Evolutionary conservation across 2,888 invertebrate species (phyloP), one percentile per base, ranked within the genome.

Genomic region (Osmoderma eremita): DNA sequence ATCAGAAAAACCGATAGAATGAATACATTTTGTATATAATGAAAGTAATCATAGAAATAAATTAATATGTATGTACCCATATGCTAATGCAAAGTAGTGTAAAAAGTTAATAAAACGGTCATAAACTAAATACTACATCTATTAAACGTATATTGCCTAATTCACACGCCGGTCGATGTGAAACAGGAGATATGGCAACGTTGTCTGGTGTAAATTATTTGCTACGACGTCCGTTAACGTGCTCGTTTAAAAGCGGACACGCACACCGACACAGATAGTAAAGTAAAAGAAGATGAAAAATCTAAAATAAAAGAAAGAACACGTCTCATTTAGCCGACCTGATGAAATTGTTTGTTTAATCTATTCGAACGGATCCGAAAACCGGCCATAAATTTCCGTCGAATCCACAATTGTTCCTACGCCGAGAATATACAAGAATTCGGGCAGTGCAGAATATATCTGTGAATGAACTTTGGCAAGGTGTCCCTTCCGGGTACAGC

Each of bases 381-480:
- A 61, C 45, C 58, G 58, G 58, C 58, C 45, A 45, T 61, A 61
- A 61, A 61, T 61, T 61, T 63, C 45, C 51, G 51, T 42, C 51
- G 51, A 42, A 63, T 51, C 30, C 65, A 58, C 65, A 56, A 65
- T 65, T 56, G 65, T 65, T 56, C 30, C 58, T 58, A 65, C 58
- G 56, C 65, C 58, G 65, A 65, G 65, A 65, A 65, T 65, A 65
- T 65, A 65, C 53, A 67, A 67, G 67, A 64, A 63, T 64, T 68
- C 65, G 65, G 68, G 51, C 64, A 65, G 64, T 65, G 64, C 68
- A 61, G 65, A 68, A 65, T 68, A 63, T 69, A 72, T 76, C 74
- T 76, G 76, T 76, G 76, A 76, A 76, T 76, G 76, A 75, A 76
- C 76, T 76, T 76, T 76, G 76, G 75, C 74, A 75, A 76, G 75